Evolutionary conservation across 2,113 vertebrate species (phyloP).

Genomic region (Bambusicola thoracicus): DNA sequence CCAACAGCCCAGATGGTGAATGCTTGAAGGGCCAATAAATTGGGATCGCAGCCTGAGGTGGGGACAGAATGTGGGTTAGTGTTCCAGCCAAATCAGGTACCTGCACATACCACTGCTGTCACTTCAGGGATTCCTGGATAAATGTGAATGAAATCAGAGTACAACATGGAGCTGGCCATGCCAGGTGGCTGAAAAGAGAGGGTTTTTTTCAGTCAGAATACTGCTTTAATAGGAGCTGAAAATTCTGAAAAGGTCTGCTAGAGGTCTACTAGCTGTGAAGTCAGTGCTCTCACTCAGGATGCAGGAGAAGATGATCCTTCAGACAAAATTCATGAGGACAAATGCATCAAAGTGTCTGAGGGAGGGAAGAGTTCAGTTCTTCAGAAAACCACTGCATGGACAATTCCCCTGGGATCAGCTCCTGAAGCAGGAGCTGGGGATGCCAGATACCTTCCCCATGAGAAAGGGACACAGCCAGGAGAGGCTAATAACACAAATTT

Average conservation of each 20-base stretch:
- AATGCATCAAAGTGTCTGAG: background rate
- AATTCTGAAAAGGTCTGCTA: background rate
- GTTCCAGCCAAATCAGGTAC: background rate
- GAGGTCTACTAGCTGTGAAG: background rate
- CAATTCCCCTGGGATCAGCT: background rate
- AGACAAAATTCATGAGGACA: background rate
- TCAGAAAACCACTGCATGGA: background rate
- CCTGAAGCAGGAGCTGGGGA: background rate
- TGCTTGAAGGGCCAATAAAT: background rate
- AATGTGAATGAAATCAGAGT: background rate
- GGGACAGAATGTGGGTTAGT: background rate
- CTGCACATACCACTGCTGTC: background rate
- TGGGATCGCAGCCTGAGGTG: background rate
- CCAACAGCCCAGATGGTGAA: background rate
- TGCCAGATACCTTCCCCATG: background rate
- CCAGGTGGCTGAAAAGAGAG: background rate
- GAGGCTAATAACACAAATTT: background rate
- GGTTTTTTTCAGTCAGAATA: background rate
- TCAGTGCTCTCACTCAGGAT: background rate
- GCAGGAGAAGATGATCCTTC: background rate
- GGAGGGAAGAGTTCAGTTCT: background rate
- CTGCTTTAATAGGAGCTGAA: background rate
- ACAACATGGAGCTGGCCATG: background rate
- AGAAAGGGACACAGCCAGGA: background rate
- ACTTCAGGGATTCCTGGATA: background rate